A percentile compares a stretch with the other conserved stretches of the same genome.
Evolutionary conservation across 2,888 invertebrate genomes (phyloP).

Genomic region (Temnothorax ravouxi): DNA sequence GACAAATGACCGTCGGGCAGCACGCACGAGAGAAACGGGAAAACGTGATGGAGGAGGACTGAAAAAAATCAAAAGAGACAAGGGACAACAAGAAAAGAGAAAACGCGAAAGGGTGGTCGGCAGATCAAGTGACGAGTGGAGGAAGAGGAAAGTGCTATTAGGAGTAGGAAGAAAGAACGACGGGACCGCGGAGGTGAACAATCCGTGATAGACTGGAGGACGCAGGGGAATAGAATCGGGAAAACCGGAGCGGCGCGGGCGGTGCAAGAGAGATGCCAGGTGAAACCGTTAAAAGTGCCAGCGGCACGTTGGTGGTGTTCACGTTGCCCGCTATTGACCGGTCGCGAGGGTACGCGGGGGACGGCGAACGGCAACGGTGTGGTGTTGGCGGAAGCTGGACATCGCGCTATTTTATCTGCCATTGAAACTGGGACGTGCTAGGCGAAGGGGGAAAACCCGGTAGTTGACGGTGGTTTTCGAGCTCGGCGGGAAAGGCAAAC

Average conservation of each 20-base stretch:
- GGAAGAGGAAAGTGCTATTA: constrained; percentile 46
- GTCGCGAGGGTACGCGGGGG: constrained; percentile 57
- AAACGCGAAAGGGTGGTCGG: constrained; percentile 4
- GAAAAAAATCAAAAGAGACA: constrained; percentile 45
- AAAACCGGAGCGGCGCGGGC: background rate
- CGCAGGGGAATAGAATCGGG: background rate
- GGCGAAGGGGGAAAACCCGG: constrained; percentile 42
- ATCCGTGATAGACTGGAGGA: constrained; percentile 25
- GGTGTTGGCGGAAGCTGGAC: constrained; percentile 67
- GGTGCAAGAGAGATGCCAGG: constrained; percentile 42
- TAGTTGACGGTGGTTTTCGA: constrained; percentile 73
- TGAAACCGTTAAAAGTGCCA: constrained; percentile 76
- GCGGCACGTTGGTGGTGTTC: constrained; percentile 70
- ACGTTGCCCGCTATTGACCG: constrained; percentile 75
- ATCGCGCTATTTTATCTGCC: constrained; percentile 76
- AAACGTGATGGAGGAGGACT: background rate
- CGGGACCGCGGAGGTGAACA: constrained; percentile 27
- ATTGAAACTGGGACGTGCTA: constrained; percentile 75
- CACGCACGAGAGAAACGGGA: constrained; percentile 15
- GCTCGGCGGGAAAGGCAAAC: constrained; percentile 74
- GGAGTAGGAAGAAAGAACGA: constrained; percentile 33
- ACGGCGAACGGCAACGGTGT: constrained; percentile 57
- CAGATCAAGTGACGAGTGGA: constrained; percentile 19
- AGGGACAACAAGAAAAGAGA: constrained; percentile 1
- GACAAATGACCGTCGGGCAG: constrained; percentile 24